These are phyloP conservation scores for Planococcus citri DNA, from an alignment of 1,140 invertebrate genomes.

Conservation along the genomic window DNA sequence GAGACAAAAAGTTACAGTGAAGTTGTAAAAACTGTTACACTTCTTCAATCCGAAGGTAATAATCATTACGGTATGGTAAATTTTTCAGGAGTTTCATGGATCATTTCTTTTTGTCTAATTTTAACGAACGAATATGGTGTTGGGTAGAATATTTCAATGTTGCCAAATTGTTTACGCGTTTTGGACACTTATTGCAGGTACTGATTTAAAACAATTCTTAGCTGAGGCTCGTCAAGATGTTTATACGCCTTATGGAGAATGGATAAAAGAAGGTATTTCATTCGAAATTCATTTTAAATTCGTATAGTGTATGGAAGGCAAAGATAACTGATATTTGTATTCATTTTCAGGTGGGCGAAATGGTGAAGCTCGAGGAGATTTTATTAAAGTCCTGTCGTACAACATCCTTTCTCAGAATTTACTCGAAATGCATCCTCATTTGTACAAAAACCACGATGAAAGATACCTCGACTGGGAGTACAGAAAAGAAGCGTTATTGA, in stretches of 20 bases:
- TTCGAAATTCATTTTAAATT: not conserved
- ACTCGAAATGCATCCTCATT: slow-evolving; percentile 53
- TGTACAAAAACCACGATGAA: slow-evolving; percentile 53
- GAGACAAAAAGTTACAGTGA: not conserved
- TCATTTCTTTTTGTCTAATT: not conserved
- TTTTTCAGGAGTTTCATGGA: not conserved
- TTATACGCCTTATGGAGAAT: slow-evolving; percentile 5
- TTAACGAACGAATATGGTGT: not conserved
- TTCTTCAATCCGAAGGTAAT: not conserved
- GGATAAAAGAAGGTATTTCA: not conserved
- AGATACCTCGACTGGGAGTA: slow-evolving; percentile 53
- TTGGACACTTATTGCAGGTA: slow-evolving; percentile 8
- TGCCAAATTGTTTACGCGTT: not conserved
- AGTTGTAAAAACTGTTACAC: not conserved
- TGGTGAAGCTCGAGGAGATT: not conserved
- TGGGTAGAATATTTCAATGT: not conserved
- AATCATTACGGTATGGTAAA: not conserved
- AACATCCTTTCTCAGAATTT: slow-evolving; percentile 80
- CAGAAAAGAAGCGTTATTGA: slow-evolving; percentile 49
- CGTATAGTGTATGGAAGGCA: not conserved
- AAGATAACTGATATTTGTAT: no score
- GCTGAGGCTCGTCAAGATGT: not conserved
- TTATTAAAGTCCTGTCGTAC: slow-evolving; percentile 55
- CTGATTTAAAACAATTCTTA: not conserved
- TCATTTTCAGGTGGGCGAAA: not conserved